Base-by-base conservation (phyloP, 2,888 invertebrate species). In the Byasa hedistus region DNA sequence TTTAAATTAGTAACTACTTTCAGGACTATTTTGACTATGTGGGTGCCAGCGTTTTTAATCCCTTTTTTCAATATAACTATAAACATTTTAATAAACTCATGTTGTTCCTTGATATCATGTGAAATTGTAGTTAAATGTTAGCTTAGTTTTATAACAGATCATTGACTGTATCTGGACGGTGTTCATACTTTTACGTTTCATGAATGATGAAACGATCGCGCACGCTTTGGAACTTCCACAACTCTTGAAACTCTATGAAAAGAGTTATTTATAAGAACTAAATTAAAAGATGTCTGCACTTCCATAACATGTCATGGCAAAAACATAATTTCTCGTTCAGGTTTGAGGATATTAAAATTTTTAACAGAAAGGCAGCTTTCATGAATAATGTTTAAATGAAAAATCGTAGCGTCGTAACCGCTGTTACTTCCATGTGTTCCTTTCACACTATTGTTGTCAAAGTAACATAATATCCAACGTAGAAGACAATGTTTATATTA, bases 401-500 rank as follows among this genome's bases (percentile, higher is more conserved):
- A 44, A 44, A 44, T 44, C 19, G 44, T 19, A 44, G 44, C 12
- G 44, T 17, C 44, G 17, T 19, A 15, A 17, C 32, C 12, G 19
- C 44, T 44, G 1, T 44, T 17, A 15, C 3, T 44, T 2, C 36
- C 57, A 15, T 57, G 36, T 57, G 24, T 57, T 57, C 57, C 23
- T 23, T 58, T 21, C 57, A 48, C 44, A 51, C 57, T 27, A 27
- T 52, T 57, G 51, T 57, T 64, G 57, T 57, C 27, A 44, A 24
- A 56, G 62, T 48, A 62, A 62, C 64, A 57, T 32, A 24, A 64
- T 52, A 52, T 64, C 51, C 57, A 44, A 21, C 56, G 36, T 22
- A 23, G 44, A 44, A 55, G n/a, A 56, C 60, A 60, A 60, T 65
- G 65, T 56, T 65, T 55, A 60, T 65, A 65, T 65, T 65, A 65